Evolutionary conservation across 2,888 invertebrate species (phyloP), one percentile per base, ranked within the genome.

Genomic region (Trissonchulus sp.): DNA sequence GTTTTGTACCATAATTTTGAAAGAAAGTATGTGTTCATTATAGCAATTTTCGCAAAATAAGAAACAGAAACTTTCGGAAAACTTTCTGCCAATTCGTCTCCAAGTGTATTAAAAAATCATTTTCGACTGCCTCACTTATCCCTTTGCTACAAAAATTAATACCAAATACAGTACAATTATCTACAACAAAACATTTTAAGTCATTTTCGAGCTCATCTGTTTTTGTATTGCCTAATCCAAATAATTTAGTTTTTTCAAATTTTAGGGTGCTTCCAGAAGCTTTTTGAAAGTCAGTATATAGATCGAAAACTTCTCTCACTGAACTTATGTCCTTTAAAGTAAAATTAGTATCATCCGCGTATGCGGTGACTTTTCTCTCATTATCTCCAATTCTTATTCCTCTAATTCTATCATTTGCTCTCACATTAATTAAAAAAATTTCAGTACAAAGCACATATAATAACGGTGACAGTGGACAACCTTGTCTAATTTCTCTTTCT

Each of bases 271-370:
- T 8, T 33, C 71, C 71, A 36, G 33, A 33, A n/a, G 71, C 71
- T 37, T 69, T 69, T 34, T n/a, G 33, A 18, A 69, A 69, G 34
- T n/a, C 36, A 2, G 8, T n/a, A 34, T 36, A 69, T 33, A 35
- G 3, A 3, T 15, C 2, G 34, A 69, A 36, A 36, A 69, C 8
- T 35, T 3, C 2, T 35, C 34, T 3, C n/a, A 69, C 34, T 36
- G 71, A 69, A 33, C 3, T 31, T 18, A 34, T 3, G n/a, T 69
- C 37, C 15, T 34, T 36, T 8, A 69, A 8, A n/a, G 36, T 35
- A 69, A 69, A 69, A 69, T 69, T 69, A 2, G 71, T 37, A 69
- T 69, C 71, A 69, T 69, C 71, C 3, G 48, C 71, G n/a, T 69
- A 69, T 8, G 37, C 37, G 33, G 34, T 69, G 15, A 23, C 2